A percentile compares a stretch with the other conserved stretches of the same genome.
These are phyloP conservation scores for Bombus superbus DNA, from an alignment of 1,140 invertebrate species.

Conservation along the genomic window DNA sequence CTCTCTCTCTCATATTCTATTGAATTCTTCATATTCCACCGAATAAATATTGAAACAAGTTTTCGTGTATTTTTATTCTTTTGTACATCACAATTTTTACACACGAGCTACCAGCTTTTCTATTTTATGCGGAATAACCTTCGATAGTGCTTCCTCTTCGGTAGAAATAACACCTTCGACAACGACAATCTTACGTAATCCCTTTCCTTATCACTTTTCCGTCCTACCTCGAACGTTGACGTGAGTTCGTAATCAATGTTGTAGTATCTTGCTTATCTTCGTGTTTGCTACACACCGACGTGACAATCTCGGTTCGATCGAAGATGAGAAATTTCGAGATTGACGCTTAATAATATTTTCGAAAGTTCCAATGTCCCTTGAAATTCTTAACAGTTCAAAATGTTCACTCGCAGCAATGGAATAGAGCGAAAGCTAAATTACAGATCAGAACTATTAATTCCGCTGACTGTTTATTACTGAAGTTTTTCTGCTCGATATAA, in stretches of 20 bases:
- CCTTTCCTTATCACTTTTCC: neutral
- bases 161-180: neutral
- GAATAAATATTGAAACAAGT: neutral
- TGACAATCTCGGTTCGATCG: neutral
- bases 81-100: neutral
- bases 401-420: no score
- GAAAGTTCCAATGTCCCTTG: neutral
- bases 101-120: neutral
- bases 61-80: neutral
- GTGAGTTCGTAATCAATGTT: neutral
- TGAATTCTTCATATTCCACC: neutral
- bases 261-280: neutral
- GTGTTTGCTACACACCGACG: neutral
- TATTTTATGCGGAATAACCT: neutral
- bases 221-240: neutral
- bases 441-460: no score
- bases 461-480: no score
- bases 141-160: no score
- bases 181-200: neutral
- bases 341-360: neutral
- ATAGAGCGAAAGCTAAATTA: no score
- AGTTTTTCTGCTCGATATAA: no score
- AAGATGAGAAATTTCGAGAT: neutral
- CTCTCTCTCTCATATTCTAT: no score
- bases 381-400: no score